Evolutionary conservation across 2,888 invertebrate species (phyloP).

Genomic region (Patella ulyssiponensis): DNA sequence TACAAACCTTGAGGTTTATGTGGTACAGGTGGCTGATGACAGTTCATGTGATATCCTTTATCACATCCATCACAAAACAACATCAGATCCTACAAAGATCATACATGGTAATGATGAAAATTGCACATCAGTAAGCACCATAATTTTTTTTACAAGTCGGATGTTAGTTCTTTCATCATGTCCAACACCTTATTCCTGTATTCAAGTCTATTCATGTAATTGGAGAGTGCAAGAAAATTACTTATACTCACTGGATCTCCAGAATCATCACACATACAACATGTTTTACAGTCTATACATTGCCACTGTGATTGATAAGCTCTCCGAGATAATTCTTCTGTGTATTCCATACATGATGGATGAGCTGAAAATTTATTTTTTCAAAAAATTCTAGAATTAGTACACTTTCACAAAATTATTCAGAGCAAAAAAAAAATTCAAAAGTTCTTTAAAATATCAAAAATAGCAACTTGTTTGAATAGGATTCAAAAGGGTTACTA

Average conservation of each 20-base stretch:
- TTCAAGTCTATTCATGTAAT: neutral
- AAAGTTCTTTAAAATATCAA: no score
- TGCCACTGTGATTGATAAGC: conserved; percentile 79
- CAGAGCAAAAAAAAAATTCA: no score
- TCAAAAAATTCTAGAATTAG: no score
- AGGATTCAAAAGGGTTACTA: no score
- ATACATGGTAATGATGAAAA: conserved; percentile 3
- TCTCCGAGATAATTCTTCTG: conserved; percentile 70
- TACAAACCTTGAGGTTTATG: conserved; percentile 70
- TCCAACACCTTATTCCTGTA: neutral
- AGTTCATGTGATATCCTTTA: conserved; percentile 86
- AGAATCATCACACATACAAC: conserved; percentile 85
- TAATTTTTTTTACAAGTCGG: no score
- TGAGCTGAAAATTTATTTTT: conserved; percentile 69
- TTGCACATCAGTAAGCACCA: neutral
- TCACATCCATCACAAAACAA: conserved; percentile 88
- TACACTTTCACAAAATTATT: no score
- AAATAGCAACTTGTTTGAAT: no score
- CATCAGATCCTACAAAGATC: conserved; percentile 78
- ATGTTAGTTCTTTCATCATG: neutral
- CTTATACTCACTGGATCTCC: conserved; percentile 67
- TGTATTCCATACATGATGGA: conserved; percentile 75
- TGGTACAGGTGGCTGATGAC: conserved; percentile 79
- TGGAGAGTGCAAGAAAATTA: neutral
- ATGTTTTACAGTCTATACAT: conserved; percentile 91